A percentile compares a stretch with the other conserved stretches of the same genome.
These are phyloP conservation scores for Hirtodrosophila trivittata DNA, from an alignment of 2,888 invertebrate species.

Conservation along the genomic window DNA sequence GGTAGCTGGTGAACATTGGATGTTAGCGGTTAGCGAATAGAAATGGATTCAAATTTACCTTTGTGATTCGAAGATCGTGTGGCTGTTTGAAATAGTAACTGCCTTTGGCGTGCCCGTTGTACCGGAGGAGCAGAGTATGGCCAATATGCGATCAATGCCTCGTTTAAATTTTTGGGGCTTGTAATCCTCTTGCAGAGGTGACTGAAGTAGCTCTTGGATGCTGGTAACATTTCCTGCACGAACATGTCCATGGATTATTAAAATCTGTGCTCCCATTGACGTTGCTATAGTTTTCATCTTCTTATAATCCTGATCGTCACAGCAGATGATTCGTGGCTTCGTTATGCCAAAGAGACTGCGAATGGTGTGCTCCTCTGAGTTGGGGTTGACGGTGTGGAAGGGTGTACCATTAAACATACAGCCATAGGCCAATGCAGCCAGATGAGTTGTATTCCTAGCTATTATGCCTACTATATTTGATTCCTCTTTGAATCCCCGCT, in stretches of 20 bases:
- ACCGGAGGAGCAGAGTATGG: constrained; percentile 82
- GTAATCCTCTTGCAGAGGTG: constrained; percentile 31
- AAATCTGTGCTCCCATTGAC: constrained; percentile 23
- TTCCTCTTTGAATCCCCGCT: constrained; percentile 48
- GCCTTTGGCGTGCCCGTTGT: constrained; percentile 82
- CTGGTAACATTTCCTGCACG: constrained; percentile 14
- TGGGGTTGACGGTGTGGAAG: constrained; percentile 70
- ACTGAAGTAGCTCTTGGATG: constrained; percentile 46
- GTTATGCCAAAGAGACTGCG: constrained; percentile 59
- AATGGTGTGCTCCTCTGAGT: constrained; percentile 56
- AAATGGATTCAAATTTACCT: constrained; percentile 34
- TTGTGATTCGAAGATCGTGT: constrained; percentile 54
- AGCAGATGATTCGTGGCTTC: constrained; percentile 70
- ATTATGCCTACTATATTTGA: constrained; percentile 70
- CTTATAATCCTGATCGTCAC: constrained; percentile 66
- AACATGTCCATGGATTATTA: constrained; percentile 43
- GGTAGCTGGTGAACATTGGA: constrained; percentile 39
- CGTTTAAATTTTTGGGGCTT: constrained; percentile 39
- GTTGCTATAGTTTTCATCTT: constrained; percentile 50
- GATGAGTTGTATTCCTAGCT: constrained; percentile 67
- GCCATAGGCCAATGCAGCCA: constrained; percentile 69
- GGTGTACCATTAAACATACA: constrained; percentile 73
- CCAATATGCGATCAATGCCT: constrained; percentile 61
- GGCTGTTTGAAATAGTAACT: constrained; percentile 69
- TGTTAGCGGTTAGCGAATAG: background rate